Percentiles rank a stretch among this genome's conserved stretches.
These are phyloP conservation scores for Strongylocentrotus purpuratus DNA, from an alignment of 35 echinoderm and acorn worm genomes.

Conservation along the genomic window DNA sequence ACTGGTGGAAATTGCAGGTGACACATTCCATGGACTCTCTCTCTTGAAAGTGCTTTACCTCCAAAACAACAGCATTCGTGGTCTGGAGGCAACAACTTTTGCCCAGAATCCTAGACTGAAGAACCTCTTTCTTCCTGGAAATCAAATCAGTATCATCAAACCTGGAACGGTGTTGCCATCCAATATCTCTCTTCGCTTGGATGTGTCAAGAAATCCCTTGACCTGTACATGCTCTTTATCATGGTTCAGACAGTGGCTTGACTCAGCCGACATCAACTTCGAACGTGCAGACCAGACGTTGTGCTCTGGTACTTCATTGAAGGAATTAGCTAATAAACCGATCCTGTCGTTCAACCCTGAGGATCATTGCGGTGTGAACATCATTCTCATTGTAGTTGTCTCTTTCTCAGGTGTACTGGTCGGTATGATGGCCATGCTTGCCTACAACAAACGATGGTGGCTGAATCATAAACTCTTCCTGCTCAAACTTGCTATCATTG, in stretches of 20 bases:
- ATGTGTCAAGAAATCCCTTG: neutral
- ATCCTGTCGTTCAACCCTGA: neutral
- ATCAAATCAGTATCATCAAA: neutral
- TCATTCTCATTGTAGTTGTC: neutral
- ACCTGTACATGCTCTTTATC: neutral
- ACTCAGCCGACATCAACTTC: neutral
- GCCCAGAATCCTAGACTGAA: neutral
- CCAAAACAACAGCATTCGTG: neutral
- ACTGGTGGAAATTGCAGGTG: neutral
- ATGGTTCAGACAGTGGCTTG: constrained; percentile 9
- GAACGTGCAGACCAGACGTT: neutral
- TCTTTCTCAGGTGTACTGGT: neutral
- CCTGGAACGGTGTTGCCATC: neutral
- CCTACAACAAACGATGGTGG: neutral
- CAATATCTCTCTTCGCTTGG: neutral
- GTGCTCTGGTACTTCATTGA: neutral
- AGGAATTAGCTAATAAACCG: neutral
- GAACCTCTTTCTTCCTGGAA: neutral
- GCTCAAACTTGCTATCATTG: neutral
- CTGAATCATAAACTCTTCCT: neutral
- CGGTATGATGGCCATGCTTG: neutral
- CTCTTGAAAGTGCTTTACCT: neutral
- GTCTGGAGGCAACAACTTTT: neutral
- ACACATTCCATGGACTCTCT: neutral
- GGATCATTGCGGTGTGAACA: neutral